Conservation (phyloP, 2,113 vertebrate genomes). For the Python bivittatus region DNA sequence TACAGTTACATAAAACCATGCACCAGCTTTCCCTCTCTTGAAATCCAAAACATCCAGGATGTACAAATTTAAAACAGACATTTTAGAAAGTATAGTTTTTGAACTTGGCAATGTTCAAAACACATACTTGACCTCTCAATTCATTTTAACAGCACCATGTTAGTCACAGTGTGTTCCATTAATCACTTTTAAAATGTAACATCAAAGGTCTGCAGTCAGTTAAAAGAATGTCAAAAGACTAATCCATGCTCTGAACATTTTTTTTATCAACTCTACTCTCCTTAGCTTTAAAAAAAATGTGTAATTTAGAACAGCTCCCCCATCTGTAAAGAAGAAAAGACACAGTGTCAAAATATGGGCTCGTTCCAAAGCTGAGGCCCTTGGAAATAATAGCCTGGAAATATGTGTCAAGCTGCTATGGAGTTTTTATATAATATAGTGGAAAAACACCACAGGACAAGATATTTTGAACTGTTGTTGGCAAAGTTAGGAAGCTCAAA, state of each 20-base stretch:
- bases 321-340: constrained; percentile 8
- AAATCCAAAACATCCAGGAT: not conserved
- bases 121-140: not conserved
- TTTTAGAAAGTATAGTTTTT: not conserved
- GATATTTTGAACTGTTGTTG: constrained; percentile 22
- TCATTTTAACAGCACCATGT: not conserved
- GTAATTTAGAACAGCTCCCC: constrained; percentile 15
- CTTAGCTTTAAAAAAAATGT: constrained; percentile 10
- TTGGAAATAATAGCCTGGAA: constrained; percentile 27
- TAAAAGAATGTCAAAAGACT: constrained; percentile 7
- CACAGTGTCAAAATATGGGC: constrained; percentile 2
- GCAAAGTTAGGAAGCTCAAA: not conserved
- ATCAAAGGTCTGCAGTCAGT: not conserved
- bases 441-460: not conserved
- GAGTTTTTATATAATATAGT: constrained; percentile 21
- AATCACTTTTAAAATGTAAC: not conserved
- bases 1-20: too few species aligned
- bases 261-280: constrained; percentile 4
- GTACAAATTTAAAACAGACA: too few species aligned
- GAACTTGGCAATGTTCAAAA: not conserved
- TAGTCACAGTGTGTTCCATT: not conserved
- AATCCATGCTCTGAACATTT: not conserved
- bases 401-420: constrained; percentile 23
- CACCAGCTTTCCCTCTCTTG: too few species aligned
- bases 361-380: constrained; percentile 23